phyloP scores from a whole-genome alignment of 2,888 invertebrate genomes.

The Microctonus aethiopoides region DNA sequence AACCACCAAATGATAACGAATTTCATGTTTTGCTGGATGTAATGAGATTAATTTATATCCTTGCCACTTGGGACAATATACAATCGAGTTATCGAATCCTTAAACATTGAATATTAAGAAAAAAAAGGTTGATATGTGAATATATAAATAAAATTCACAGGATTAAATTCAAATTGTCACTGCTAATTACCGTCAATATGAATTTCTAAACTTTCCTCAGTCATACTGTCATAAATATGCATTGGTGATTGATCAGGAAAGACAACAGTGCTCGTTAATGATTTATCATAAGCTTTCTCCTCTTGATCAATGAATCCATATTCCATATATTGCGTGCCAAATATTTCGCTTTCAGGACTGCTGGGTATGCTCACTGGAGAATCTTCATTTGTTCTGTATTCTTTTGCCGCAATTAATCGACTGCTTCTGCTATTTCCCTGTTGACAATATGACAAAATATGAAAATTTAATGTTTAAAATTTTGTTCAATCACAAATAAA shows the following conservation, averaged over 20 bases:
- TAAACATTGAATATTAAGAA: no score
- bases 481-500: no score
- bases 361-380: constrained; percentile 52
- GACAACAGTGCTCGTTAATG: constrained; percentile 60
- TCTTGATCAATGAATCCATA: constrained; percentile 71
- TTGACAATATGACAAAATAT: constrained; percentile 10
- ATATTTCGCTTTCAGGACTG: constrained; percentile 52
- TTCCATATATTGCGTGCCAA: constrained; percentile 69
- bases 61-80: constrained; percentile 75
- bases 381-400: constrained; percentile 42
- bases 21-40: constrained; percentile 72
- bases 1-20: constrained; percentile 78
- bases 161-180: background rate
- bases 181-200: constrained; percentile 70
- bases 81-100: constrained; percentile 73
- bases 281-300: constrained; percentile 36
- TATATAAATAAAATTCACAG: background rate
- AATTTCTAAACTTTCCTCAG: constrained; percentile 75
- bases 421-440: constrained; percentile 43
- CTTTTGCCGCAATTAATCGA: constrained; percentile 47
- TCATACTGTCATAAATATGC: constrained; percentile 73
- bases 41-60: constrained; percentile 75
- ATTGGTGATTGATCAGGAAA: constrained; percentile 70
- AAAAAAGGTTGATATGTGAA: constrained; percentile 8
- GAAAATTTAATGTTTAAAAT: constrained; percentile 4